Conservation (phyloP, 2,888 invertebrate genomes). For the Cataglyphis albicans region DNA sequence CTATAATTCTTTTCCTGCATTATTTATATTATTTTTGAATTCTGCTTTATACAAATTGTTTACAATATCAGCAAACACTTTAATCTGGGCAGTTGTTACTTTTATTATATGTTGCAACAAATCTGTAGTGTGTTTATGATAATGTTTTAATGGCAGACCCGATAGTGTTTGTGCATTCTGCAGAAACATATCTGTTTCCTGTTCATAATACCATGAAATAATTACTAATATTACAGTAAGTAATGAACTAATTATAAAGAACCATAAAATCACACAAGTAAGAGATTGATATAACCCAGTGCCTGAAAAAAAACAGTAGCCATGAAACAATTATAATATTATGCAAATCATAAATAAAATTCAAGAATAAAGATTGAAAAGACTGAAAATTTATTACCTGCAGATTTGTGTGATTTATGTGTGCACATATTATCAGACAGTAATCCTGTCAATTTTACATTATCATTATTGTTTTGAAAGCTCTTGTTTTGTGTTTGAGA, state of each 20-base stretch:
- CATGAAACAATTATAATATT: not conserved
- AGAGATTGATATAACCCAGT: conserved; percentile 69
- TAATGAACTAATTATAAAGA: conserved; percentile 66
- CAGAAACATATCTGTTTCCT: conserved; percentile 72
- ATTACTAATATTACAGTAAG: conserved; percentile 65
- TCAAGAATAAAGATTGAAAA: not conserved
- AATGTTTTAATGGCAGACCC: conserved; percentile 76
- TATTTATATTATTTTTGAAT: conserved; percentile 33
- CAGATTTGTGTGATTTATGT: not conserved
- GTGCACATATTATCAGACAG: not conserved
- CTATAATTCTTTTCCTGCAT: conserved; percentile 11
- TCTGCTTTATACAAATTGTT: conserved; percentile 51
- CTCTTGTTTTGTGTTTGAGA: not conserved
- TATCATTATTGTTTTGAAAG: not conserved
- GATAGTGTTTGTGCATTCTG: conserved; percentile 75
- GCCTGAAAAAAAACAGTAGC: conserved; percentile 37
- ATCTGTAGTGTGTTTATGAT: conserved; percentile 72
- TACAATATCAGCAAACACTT: conserved; percentile 32
- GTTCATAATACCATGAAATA: conserved; percentile 75
- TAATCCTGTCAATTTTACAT: not conserved
- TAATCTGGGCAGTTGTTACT: conserved; percentile 30
- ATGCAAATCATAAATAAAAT: not conserved
- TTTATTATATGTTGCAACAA: conserved; percentile 20
- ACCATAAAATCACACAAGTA: conserved; percentile 67
- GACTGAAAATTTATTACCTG: conserved; percentile 26